A percentile compares a stretch with the other conserved stretches of the same genome.
These are phyloP conservation scores for Enteromius thamalakanensis DNA, from an alignment of 2,797 vertebrate species.

Conservation along the genomic window DNA sequence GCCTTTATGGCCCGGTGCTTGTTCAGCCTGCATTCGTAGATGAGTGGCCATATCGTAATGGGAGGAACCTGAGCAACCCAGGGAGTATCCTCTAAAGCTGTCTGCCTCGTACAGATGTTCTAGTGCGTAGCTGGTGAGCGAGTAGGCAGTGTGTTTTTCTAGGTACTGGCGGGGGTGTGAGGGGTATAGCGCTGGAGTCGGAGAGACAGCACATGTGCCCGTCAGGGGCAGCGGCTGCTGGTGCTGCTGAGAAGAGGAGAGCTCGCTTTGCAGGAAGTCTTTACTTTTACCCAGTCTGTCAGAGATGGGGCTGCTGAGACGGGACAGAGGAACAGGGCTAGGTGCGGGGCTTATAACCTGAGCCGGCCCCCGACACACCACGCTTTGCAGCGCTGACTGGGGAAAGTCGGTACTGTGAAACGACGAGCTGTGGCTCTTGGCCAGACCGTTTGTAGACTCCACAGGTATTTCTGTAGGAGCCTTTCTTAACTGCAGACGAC, in stretches of 20 bases:
- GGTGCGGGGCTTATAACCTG: conserved; percentile 82
- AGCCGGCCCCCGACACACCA: conserved; percentile 79
- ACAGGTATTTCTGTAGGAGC: conserved; percentile 73
- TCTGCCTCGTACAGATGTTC: conserved; percentile 94
- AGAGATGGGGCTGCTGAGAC: conserved; percentile 87
- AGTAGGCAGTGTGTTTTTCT: conserved; percentile 90
- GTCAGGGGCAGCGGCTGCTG: conserved; percentile 75
- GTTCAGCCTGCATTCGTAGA: conserved; percentile 88
- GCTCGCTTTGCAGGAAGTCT: conserved; percentile 87
- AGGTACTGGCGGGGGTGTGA: conserved; percentile 84
- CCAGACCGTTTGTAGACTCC: conserved; percentile 83
- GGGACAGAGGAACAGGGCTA: conserved; percentile 85
- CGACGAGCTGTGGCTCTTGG: conserved; percentile 84
- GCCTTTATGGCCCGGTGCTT: conserved; percentile 89
- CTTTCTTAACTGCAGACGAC: conserved; percentile 84
- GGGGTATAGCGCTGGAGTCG: conserved; percentile 82
- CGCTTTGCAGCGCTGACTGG: conserved; percentile 79
- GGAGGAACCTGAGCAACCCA: conserved; percentile 81
- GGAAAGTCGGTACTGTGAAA: conserved; percentile 80
- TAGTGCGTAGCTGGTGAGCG: conserved; percentile 90
- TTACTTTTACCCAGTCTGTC: conserved; percentile 89
- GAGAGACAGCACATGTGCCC: conserved; percentile 67
- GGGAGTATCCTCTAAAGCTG: conserved; percentile 87
- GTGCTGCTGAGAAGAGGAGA: conserved; percentile 83
- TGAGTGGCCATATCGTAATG: conserved; percentile 91